Evolutionary conservation across 2,888 invertebrate genomes (phyloP), one percentile per base, ranked within the genome.

Genomic region (Octonoba sinensis): DNA sequence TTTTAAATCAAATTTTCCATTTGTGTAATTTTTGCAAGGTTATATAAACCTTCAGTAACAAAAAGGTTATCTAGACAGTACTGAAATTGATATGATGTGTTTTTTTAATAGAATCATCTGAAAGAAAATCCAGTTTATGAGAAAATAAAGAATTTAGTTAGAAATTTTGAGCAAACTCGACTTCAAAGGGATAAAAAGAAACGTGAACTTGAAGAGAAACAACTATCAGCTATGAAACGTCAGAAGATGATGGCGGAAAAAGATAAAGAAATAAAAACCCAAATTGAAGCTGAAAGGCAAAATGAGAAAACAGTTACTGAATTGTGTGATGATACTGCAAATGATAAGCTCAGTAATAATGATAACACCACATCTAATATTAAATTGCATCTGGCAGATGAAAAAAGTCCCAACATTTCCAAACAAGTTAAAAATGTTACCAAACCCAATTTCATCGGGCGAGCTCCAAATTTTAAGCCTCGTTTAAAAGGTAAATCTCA

Each of bases 121-220:
- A 60, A 51, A n/a, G 75, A 76, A 49, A 76, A 76, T 22, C 69
- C 75, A n/a, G 18, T 67, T 18, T 76, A 76, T 69, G 75, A 67
- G 44, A 60, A 49, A 15, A 57, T 64, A 24, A 67, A 56, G 22
- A 46, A 44, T 0, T 16, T 76, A n/a, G 51, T 60, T 4, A 69
- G 44, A 51, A 51, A 18, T 11, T 18, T 59, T 18, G 20, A 24
- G 18, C 22, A 51, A 20, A 0, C 27, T 49, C 11, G n/a, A 11
- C n/a, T 69, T 8, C 18, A 12, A 1, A 60, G 46, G n/a, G 75
- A 60, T 16, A 60, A 49, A 60, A 59, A 15, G 46, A 66, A 44
- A 62, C 67, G 64, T 51, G 60, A 51, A n/a, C 3, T 44, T 0
- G 60, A 49, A 22, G 44, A 47, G 27, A 20, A 36, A 11, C n/a